Evolutionary conservation across 2,888 invertebrate species (phyloP).

Genomic region (Acleris laterana): DNA sequence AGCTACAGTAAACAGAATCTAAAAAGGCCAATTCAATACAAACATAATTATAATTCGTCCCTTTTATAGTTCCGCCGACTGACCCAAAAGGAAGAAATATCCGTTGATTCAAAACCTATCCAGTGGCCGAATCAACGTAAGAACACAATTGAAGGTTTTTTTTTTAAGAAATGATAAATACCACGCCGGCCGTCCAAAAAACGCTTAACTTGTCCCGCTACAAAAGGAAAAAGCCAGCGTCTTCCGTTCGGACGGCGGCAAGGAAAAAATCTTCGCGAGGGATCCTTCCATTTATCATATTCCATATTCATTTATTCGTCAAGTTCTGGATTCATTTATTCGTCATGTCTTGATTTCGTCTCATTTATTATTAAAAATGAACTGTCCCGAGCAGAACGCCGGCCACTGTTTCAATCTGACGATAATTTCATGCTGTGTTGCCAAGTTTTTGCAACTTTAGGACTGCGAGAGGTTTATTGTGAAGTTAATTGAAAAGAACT

Average conservation of each 20-base stretch:
- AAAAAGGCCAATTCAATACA: no score
- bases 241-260: slow-evolving; percentile 83
- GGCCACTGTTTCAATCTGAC: slow-evolving; percentile 81
- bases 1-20: no score
- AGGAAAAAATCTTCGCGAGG: slow-evolving; percentile 84
- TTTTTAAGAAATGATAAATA: slow-evolving; percentile 82
- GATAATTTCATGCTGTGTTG: slow-evolving; percentile 81
- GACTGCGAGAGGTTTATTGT: slow-evolving; percentile 24
- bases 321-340: slow-evolving; percentile 86
- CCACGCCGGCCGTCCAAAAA: slow-evolving; percentile 79
- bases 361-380: slow-evolving; percentile 86
- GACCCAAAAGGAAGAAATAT: neutral
- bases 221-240: slow-evolving; percentile 84
- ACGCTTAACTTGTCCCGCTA: slow-evolving; percentile 83
- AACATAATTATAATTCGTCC: neutral
- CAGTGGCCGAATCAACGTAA: slow-evolving; percentile 62
- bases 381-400: slow-evolving; percentile 81
- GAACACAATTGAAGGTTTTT: slow-evolving; percentile 72
- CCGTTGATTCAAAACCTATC: slow-evolving; percentile 29
- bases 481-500: slow-evolving; percentile 10
- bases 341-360: slow-evolving; percentile 85
- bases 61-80: neutral
- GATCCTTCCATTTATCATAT: slow-evolving; percentile 84
- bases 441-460: slow-evolving; percentile 49
- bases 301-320: slow-evolving; percentile 85